Conservation (phyloP, 2,113 vertebrate genomes). For the Porphyrio hochstetteri region DNA sequence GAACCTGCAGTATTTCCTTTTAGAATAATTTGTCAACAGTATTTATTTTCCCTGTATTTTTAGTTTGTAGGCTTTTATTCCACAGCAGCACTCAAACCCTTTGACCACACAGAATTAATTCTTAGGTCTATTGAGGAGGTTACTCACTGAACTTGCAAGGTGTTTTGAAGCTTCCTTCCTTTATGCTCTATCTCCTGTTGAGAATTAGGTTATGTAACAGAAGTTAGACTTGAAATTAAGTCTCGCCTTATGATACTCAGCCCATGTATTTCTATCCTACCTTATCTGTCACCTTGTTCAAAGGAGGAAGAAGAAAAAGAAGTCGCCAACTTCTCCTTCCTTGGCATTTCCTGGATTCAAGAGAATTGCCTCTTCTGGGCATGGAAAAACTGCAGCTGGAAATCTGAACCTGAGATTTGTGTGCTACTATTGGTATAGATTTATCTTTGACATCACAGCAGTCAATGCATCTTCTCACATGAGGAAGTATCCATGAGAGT, state of each 20-base stretch:
- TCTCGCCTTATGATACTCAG: neutral
- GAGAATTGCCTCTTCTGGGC: neutral
- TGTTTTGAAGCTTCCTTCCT: neutral
- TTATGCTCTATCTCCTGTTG: neutral
- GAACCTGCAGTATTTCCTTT: neutral
- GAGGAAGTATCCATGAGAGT: neutral
- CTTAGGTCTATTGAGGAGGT: neutral
- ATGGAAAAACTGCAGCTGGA: neutral
- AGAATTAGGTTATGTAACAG: neutral
- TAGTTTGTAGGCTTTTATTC: neutral
- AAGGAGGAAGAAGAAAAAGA: neutral
- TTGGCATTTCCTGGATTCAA: neutral
- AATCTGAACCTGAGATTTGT: neutral
- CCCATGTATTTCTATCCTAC: neutral
- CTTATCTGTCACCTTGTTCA: neutral
- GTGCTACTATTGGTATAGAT: neutral
- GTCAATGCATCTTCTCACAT: neutral
- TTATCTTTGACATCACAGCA: neutral
- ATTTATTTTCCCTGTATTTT: neutral
- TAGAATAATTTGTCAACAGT: neutral
- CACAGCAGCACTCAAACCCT: neutral
- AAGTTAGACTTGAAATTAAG: neutral
- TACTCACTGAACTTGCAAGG: neutral
- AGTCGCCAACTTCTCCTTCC: neutral
- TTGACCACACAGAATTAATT: neutral